A percentile compares a stretch with the other conserved stretches of the same genome.
Evolutionary conservation across 1,140 invertebrate species (phyloP).

Genomic region (Papilio polytes): DNA sequence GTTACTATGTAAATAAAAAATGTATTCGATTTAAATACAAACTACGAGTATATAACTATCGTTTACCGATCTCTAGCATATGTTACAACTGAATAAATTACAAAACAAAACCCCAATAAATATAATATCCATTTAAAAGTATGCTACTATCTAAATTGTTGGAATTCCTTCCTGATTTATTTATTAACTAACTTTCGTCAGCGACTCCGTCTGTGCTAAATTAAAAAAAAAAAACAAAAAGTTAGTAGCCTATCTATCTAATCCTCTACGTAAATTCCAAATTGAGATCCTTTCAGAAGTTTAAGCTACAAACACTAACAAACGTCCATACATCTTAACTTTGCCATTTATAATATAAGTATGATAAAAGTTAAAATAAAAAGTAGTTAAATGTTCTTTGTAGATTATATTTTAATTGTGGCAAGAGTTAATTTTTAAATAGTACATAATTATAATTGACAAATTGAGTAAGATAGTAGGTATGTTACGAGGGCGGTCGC

Average conservation of each 20-base stretch:
- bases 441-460: conserved; percentile 67
- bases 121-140: background rate
- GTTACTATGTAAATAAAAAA: background rate
- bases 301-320: too few relatives aligned
- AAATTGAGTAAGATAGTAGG: conserved; percentile 76
- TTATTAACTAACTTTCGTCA: background rate
- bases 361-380: background rate
- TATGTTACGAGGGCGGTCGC: conserved; percentile 61
- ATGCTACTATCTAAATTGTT: background rate
- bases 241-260: too few relatives aligned
- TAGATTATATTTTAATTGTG: conserved; percentile 27
- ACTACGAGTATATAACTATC: background rate
- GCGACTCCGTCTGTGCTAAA: too few relatives aligned
- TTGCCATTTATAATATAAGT: too few relatives aligned
- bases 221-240: too few relatives aligned
- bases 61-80: background rate
- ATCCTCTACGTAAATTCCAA: too few relatives aligned
- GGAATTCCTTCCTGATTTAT: background rate
- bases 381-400: background rate
- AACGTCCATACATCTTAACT: too few relatives aligned
- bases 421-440: conserved; percentile 59
- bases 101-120: conserved; percentile 5
- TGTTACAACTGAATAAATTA: background rate
- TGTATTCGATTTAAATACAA: background rate
- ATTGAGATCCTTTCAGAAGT: too few relatives aligned